Percentiles rank a stretch among this genome's conserved stretches.
Evolutionary conservation across 1,140 invertebrate species (phyloP).

Genomic region (Cepaea nemoralis): DNA sequence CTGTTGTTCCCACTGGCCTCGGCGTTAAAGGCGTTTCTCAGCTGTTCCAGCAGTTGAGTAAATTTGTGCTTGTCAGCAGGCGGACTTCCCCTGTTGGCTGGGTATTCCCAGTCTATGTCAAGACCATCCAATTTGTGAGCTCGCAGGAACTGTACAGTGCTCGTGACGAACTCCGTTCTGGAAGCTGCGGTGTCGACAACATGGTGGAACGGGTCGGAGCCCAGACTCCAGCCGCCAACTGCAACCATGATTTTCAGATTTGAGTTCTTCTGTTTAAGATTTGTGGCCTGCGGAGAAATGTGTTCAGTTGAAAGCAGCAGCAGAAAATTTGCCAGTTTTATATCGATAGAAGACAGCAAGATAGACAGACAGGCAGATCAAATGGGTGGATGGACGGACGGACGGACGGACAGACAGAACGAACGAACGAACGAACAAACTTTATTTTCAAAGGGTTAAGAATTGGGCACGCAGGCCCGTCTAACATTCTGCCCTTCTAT

Average conservation of each 20-base stretch:
- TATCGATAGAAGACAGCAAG: no score
- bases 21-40: conserved; percentile 42
- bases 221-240: conserved; percentile 97
- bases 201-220: conserved; percentile 79
- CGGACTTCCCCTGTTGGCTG: conserved; percentile 90
- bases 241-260: conserved; percentile 91
- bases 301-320: no score
- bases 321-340: no score
- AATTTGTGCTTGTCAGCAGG: conserved; percentile 91
- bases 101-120: conserved; percentile 97
- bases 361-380: no score
- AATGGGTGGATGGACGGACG: no score
- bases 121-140: conserved; percentile 95
- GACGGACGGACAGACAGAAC: no score
- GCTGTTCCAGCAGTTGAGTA: conserved; percentile 82
- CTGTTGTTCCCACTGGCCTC: conserved; percentile 49
- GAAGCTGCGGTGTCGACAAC: conserved; percentile 55
- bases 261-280: conserved; percentile 90
- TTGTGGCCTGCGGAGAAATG: not conserved
- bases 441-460: no score
- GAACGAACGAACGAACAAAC: no score
- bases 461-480: no score
- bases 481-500: no score
- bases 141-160: conserved; percentile 86
- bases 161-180: conserved; percentile 54